These are phyloP conservation scores for Arion vulgaris DNA, from an alignment of 1,140 invertebrate species.

Conservation along the genomic window DNA sequence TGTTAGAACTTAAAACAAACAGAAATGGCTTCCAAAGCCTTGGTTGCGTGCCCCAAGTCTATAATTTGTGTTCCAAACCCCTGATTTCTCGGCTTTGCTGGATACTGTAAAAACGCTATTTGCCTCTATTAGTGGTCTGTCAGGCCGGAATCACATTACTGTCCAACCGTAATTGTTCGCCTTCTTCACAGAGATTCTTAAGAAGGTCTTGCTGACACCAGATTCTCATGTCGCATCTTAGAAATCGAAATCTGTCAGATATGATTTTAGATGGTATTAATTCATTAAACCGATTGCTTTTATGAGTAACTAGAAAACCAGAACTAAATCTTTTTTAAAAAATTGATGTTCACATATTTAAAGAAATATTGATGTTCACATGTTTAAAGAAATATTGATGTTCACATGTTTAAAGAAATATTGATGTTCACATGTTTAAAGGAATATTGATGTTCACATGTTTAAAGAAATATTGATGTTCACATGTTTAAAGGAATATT, in stretches of 20 bases:
- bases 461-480: no score
- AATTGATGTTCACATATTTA: no score
- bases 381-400: no score
- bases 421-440: no score
- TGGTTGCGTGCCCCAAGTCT: not conserved
- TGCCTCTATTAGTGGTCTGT: slow-evolving; percentile 2
- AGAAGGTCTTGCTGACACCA: not conserved
- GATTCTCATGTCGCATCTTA: not conserved
- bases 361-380: no score
- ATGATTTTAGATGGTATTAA: not conserved
- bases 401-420: no score
- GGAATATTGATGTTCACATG: no score
- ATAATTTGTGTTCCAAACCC: not conserved
- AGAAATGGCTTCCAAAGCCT: not conserved
- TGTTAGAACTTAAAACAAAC: not conserved
- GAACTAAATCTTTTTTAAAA: no score
- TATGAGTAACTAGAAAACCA: no score
- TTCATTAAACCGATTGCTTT: no score
- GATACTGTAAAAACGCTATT: slow-evolving; percentile 1
- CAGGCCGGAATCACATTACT: slow-evolving; percentile 8
- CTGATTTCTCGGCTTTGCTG: not conserved
- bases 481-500: no score
- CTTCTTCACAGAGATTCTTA: not conserved
- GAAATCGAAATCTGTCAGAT: slow-evolving; percentile 1
- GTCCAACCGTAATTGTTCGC: not conserved